Evolutionary conservation across 2,113 vertebrate genomes (phyloP).

Genomic region (Nipponia nippon): DNA sequence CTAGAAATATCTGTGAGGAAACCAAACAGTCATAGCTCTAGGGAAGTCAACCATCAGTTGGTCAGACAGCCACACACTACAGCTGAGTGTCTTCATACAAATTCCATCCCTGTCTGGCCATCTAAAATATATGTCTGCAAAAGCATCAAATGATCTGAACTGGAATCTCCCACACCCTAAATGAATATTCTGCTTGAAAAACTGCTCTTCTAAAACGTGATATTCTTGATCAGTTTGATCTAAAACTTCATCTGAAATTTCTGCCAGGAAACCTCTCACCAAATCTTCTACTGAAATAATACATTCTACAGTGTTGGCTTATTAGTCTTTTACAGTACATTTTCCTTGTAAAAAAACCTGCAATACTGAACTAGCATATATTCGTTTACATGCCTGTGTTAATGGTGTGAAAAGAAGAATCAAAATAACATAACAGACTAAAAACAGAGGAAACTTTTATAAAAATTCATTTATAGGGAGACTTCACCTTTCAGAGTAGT

Average conservation of each 20-base stretch:
- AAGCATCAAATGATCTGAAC: neutral
- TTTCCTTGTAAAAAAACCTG: neutral
- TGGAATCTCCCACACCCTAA: neutral
- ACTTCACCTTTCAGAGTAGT: neutral
- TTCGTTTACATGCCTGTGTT: rapidly evolving
- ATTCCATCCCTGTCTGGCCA: neutral
- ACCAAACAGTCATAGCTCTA: neutral
- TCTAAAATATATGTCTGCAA: neutral
- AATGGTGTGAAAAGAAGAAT: neutral
- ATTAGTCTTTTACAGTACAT: neutral
- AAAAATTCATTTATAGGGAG: neutral
- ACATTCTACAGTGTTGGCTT: neutral
- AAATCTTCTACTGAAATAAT: neutral
- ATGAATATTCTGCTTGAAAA: neutral
- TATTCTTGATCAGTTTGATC: neutral
- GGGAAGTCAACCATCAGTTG: neutral
- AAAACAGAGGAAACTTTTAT: neutral
- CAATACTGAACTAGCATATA: neutral
- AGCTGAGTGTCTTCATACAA: neutral
- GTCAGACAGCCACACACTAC: neutral
- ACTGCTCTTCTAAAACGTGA: neutral
- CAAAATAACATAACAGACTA: neutral
- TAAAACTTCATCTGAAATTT: neutral
- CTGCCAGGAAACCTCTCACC: neutral
- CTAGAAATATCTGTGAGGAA: neutral